Base-by-base conservation (phyloP, 2,797 vertebrate genomes). In the Neoniphon sammara region DNA sequence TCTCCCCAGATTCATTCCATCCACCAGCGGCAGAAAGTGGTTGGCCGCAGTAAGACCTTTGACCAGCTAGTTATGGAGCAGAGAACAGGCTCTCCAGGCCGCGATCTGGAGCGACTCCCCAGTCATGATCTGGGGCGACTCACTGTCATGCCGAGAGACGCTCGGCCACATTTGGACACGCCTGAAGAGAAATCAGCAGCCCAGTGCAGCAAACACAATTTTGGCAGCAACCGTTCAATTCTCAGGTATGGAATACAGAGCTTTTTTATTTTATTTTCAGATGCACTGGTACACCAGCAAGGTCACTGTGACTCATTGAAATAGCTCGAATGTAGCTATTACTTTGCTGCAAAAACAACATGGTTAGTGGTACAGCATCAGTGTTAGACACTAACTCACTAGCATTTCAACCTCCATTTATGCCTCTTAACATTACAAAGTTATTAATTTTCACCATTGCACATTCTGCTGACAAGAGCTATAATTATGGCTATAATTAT, bases 11-110 rank as follows among this genome's bases (percentile, higher is more conserved):
- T 92, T 80, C 95, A 96, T 86, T 95, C 94, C 0, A 90, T 94
- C 61, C 94, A 94, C 77, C 95, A 94, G 88, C 95, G 95, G 49
- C 92, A 95, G 23, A 94, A 95, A 85, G 90, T 94, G 57, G 80
- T 73, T 62, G 94, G 94, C 12, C 93, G 92, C 20, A 90, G 89
- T 70, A 95, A 95, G 90, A 92, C 89, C 58, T 93, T 92, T 4
- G 94, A 95, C 2, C 93, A 94, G 74, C 77, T 94, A 72, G 91
- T 94, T 71, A 91, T 87, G 0, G 93, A 96, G 83, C 89, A 94
- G 71, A 95, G 94, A 83, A 91, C 92, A 61, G 71, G 70, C 18
- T 87, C 93, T 23, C 89, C 91, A 64, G 66, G 67, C 66, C 73
- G 15, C 62, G 91, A 93, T 67, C 86, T 88, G 52, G 94, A 95